A percentile compares a stretch with the other conserved stretches of the same genome.
Conservation (phyloP, 2,113 vertebrate species). For the Notiomystis cincta region DNA sequence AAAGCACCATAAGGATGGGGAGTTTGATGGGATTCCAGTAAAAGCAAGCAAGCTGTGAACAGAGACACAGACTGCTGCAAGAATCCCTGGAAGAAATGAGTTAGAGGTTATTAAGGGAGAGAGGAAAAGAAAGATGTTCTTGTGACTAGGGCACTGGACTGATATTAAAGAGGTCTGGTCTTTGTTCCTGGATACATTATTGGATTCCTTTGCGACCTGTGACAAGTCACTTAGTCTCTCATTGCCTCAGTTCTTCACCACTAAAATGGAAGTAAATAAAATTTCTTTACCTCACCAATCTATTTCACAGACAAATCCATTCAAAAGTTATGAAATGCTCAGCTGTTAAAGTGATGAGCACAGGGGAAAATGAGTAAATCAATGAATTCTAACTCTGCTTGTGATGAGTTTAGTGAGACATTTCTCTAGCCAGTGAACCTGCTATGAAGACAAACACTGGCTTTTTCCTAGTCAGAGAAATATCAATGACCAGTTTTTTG, state of each 20-base stretch:
- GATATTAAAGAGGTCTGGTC: conserved; percentile 1
- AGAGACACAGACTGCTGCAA: conserved; percentile 8
- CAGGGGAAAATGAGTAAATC: conserved; percentile 34
- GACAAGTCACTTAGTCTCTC: conserved; percentile 55
- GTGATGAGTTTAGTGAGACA: background rate
- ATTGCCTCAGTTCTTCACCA: conserved; percentile 12
- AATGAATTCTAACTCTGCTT: conserved; percentile 6
- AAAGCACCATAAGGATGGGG: conserved; percentile 2
- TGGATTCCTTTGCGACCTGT: conserved; percentile 28
- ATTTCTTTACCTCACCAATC: background rate
- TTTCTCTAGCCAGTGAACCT: background rate
- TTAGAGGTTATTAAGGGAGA: conserved; percentile 17
- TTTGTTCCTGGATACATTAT: conserved; percentile 26
- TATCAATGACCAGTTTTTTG: background rate
- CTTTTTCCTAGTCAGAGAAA: background rate
- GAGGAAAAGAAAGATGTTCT: conserved; percentile 34
- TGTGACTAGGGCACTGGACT: background rate
- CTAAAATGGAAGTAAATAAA: conserved; percentile 49
- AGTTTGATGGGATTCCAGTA: background rate
- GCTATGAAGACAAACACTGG: background rate
- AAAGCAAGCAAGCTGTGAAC: background rate
- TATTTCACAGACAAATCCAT: conserved; percentile 31
- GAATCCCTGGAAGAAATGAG: background rate
- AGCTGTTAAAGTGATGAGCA: conserved; percentile 6
- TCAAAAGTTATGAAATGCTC: conserved; percentile 46